Percentiles rank a stretch among this genome's conserved stretches.
Conservation (phyloP, 2,888 invertebrate genomes). For the Drosophila tripunctata region DNA sequence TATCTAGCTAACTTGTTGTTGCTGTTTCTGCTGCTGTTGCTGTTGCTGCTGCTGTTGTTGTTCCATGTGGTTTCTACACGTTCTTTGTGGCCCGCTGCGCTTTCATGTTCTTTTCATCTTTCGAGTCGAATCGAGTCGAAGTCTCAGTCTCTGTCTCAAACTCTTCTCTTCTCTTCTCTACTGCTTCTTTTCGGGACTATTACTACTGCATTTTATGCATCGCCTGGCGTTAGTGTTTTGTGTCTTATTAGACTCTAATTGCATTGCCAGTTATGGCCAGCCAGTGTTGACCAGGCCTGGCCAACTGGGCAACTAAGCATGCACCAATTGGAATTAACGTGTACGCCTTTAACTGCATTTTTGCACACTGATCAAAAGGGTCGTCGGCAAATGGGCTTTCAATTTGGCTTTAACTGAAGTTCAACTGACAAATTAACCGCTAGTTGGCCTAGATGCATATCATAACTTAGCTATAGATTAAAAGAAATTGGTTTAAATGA, state of each 20-base stretch:
- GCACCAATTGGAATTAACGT: slow-evolving; percentile 45
- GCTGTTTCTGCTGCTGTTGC: slow-evolving; percentile 40
- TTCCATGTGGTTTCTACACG: slow-evolving; percentile 44
- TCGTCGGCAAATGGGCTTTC: slow-evolving; percentile 33
- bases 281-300: slow-evolving; percentile 9
- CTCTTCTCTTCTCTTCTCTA: background rate
- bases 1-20: slow-evolving; percentile 61
- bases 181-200: slow-evolving; percentile 40
- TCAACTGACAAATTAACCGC: slow-evolving; percentile 45
- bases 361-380: slow-evolving; percentile 29
- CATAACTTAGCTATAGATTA: background rate
- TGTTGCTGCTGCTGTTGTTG: slow-evolving; percentile 19
- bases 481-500: too few species aligned
- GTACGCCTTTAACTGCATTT: slow-evolving; percentile 4
- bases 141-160: background rate
- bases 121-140: too few species aligned
- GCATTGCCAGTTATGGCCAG: slow-evolving; percentile 60
- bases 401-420: slow-evolving; percentile 27
- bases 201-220: slow-evolving; percentile 72
- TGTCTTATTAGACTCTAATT: slow-evolving; percentile 79
- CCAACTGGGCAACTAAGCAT: slow-evolving; percentile 27
- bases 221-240: slow-evolving; percentile 74
- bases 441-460: slow-evolving; percentile 59
- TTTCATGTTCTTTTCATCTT: slow-evolving; percentile 63
- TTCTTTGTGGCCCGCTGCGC: slow-evolving; percentile 61